Base-by-base conservation (phyloP, 2,797 vertebrate genomes). In the Sebastes hubbsi region DNA sequence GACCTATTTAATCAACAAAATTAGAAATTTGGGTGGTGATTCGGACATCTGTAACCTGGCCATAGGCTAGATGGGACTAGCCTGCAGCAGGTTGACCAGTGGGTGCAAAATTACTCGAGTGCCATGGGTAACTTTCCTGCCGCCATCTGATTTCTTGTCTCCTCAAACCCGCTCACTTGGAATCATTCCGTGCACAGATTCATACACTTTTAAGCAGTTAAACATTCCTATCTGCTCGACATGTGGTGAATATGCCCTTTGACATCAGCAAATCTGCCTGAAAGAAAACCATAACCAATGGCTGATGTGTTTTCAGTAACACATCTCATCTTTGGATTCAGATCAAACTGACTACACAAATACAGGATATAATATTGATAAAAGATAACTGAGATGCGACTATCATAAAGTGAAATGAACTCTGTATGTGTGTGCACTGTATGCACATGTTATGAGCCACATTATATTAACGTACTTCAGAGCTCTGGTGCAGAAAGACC, bases 1-100 rank as follows among this genome's bases (percentile, higher is more conserved):
- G 11, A 73, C 16, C 22, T 65, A 29, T 77, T 77, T 72, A 56
- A 77, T 65, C 9, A 52, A n/a, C 12, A 56, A 1, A 30, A 20
- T 54, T 22, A 14, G 4, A 73, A n/a, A 61, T 56, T 11, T 42
- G 20, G 52, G 42, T 59, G 38, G 36, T 30, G 24, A 77, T 42
- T 63, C 46, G 75, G 55, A 72, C 54, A 65, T 54, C 58, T 69
- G 59, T 25, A 81, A 75, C 2, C 11, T 29, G 38, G 34, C 42
- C 46, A 20, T 65, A 4, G 69, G 63, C 30, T 30, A 56, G 22
- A 80, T 5, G 2, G 72, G 12, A 68, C 7, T 8, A 59, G 70
- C 70, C 66, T 77, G 56, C 56, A 72, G 63, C 61, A 62, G 34
- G 36, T 32, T 84, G 63, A 70, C 64, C 58, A n/a, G 42, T 42